A percentile compares a stretch with the other conserved stretches of the same genome.
Evolutionary conservation across 2,888 invertebrate genomes (phyloP).

Genomic region (Eupithecia exiguata): DNA sequence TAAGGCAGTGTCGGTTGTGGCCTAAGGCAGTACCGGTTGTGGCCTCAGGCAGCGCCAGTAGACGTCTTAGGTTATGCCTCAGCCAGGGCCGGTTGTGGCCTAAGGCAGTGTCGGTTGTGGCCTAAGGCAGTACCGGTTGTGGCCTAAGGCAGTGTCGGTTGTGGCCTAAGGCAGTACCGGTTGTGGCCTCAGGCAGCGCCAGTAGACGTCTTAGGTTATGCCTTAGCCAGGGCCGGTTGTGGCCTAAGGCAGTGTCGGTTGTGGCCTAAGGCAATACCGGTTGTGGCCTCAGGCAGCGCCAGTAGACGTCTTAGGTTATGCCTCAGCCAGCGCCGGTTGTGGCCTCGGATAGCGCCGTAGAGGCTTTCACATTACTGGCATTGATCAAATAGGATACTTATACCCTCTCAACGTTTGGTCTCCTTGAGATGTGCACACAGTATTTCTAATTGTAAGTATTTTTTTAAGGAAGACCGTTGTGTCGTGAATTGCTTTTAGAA

Average conservation of each 20-base stretch:
- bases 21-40: neutral
- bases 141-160: neutral
- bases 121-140: neutral
- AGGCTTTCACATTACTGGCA: neutral
- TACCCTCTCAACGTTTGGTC: neutral
- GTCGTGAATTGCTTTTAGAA: neutral
- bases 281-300: neutral
- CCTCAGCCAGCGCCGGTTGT: neutral
- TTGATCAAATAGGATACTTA: neutral
- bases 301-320: neutral
- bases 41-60: neutral
- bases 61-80: neutral
- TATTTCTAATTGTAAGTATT: neutral
- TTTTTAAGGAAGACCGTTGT: neutral
- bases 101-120: constrained; percentile 56
- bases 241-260: constrained; percentile 56
- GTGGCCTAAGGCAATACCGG: neutral
- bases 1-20: neutral
- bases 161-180: neutral
- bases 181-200: neutral
- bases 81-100: neutral
- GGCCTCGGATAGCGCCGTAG: constrained; percentile 57
- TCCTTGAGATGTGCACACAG: neutral
- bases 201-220: neutral
- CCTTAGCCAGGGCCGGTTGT: neutral